phyloP scores from a whole-genome alignment of 2,888 invertebrate species.

The Phragmatobia fuliginosa region DNA sequence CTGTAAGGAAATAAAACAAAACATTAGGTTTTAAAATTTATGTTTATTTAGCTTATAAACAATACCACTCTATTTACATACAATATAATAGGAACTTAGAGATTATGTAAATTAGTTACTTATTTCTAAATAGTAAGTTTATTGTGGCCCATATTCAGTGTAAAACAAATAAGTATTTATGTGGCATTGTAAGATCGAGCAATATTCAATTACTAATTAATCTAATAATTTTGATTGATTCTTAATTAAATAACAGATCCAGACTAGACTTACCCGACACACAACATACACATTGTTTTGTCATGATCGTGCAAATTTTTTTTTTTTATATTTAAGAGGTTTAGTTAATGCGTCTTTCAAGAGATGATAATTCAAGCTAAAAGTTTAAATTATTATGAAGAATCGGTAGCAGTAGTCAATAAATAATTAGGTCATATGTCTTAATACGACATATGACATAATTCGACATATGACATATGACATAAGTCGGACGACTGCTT shows the following conservation, averaged over 20 bases:
- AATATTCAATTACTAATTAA: not conserved
- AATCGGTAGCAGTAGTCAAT: too few species aligned
- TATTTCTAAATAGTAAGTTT: not conserved
- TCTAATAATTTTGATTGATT: not conserved
- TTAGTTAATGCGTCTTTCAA: too few species aligned
- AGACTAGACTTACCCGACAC: not conserved
- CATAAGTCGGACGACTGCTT: too few species aligned
- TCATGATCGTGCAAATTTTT: too few species aligned
- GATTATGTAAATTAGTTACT: constrained; percentile 31
- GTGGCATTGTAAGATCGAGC: not conserved
- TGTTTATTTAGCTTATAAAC: constrained; percentile 19
- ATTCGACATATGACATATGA: too few species aligned
- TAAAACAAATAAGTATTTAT: not conserved
- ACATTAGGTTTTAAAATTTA: not conserved
- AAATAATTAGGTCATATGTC: too few species aligned
- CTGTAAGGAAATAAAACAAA: constrained; percentile 11
- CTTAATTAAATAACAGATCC: not conserved
- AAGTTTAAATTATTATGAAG: too few species aligned
- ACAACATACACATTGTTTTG: too few species aligned
- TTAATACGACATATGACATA: too few species aligned
- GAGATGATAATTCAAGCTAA: too few species aligned
- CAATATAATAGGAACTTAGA: constrained; percentile 68
- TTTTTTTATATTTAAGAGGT: too few species aligned
- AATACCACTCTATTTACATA: constrained; percentile 57
- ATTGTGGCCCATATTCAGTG: not conserved